Evolutionary conservation across 2,888 invertebrate genomes (phyloP), one percentile per base, ranked within the genome.

Genomic region (Choreutis nemorana): DNA sequence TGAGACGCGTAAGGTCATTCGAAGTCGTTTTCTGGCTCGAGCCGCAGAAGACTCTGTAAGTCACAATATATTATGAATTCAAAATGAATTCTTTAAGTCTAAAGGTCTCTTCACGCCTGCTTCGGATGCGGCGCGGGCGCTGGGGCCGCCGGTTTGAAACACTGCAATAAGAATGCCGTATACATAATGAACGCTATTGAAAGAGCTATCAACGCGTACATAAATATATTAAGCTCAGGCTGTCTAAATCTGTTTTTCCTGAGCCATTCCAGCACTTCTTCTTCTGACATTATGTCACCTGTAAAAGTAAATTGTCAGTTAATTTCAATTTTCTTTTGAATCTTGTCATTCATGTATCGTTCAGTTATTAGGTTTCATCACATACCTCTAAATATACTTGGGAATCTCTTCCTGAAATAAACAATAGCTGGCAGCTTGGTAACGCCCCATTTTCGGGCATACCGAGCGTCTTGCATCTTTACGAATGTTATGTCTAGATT

Each of bases 401-500:
- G 95, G 70, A 95, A 95, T 50, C 94, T 83, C 59, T 90, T 87
- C 28, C 95, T 83, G 68, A 95, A 95, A 64, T 94, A 95, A 2
- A 95, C 94, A 42, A 95, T 87, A 2, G 94, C 90, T 7, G 95
- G 95, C 36, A 95, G 72, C 58, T 92, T 91, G 1, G 90, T 92
- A 9, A 95, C 94, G 12, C 95, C 95, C 91, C 95, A 95, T 70
- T 94, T 95, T 30, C 92, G 84, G 8, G 95, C 95, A 58, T 94
- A 95, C 22, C 94, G 83, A 0, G 91, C 84, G 61, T 95, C 95
- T 32, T 91, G 87, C 89, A 96, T 94, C 71, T 95, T 94, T 0
- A 95, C 94, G 60, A 96, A 94, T 2, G 94, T 93, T 39, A 96
- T 94, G 53, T 95, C 94, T 53, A 96, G 81, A 63, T 93, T 93